Evolutionary conservation across 2,888 invertebrate species (phyloP), one percentile per base, ranked within the genome.

Genomic region (Ligdia adustata): DNA sequence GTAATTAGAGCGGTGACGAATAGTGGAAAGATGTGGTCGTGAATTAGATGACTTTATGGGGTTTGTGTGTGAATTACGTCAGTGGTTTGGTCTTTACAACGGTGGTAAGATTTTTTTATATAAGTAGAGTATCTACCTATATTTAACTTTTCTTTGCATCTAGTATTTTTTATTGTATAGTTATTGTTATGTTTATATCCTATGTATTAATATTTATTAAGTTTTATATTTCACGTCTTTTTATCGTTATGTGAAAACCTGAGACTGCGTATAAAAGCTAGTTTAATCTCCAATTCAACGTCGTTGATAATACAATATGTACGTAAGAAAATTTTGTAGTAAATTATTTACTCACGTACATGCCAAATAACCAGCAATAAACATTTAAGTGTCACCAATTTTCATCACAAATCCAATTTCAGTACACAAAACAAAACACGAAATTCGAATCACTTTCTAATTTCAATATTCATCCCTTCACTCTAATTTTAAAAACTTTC

Each of bases 351-450:
- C 22, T 22, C n/a, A 55, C 58, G 51, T 47, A 58, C 58, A 12
- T 35, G 5, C 38, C 7, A 47, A 40, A 44, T 27, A 31, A 14
- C 44, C 46, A 22, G 16, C 11, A n/a, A 6, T 12, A 22, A 57
- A 40, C 44, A 49, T 49, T 42, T 45, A 53, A 32, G 20, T 42
- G 47, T 38, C 45, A 49, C 45, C 37, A 38, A 38, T 31, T 34
- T 12, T 42, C 33, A 51, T 40, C 37, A 40, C 35, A 32, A 28
- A 41, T 43, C 43, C 43, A 41, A 47, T 40, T 33, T 18, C 34
- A 42, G 24, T 35, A 40, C 9, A 14, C 37, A 22, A 22, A 22
- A 38, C 35, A 47, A 47, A 41, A 37, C 50, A 54, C 44, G 4
- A 42, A 29, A 29, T 31, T 29, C 22, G 24, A 38, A 18, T 37